phyloP scores from a whole-genome alignment of 2,888 invertebrate species.

The Oligia latruncula region DNA sequence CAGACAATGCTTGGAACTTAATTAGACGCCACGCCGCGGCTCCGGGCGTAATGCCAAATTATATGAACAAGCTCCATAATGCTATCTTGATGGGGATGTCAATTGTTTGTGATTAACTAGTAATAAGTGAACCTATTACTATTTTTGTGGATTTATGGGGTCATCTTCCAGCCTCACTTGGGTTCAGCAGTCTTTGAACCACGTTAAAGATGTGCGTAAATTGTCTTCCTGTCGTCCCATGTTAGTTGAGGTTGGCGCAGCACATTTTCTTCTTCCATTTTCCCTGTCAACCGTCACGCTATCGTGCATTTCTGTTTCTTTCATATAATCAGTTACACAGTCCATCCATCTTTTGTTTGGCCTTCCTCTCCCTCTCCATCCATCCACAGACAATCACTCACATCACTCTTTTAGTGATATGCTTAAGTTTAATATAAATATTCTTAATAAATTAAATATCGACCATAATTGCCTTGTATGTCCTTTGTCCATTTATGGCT shows the following conservation, averaged over 20 bases:
- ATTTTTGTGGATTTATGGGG: neutral
- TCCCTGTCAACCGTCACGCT: neutral
- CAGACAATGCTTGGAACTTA: slow-evolving; percentile 22
- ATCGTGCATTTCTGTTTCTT: neutral
- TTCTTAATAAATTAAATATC: neutral
- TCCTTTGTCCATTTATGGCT: neutral
- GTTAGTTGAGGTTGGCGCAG: neutral
- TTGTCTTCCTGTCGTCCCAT: rapidly evolving
- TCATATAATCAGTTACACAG: neutral
- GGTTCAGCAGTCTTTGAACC: neutral
- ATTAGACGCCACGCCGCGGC: neutral
- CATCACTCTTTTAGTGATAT: neutral
- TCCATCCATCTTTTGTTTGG: neutral
- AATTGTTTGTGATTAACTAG: neutral
- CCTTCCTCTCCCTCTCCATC: neutral
- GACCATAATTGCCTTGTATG: neutral
- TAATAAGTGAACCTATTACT: neutral
- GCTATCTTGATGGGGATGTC: slow-evolving; percentile 4
- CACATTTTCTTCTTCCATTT: neutral
- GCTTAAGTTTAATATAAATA: neutral
- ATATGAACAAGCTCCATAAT: slow-evolving; percentile 20
- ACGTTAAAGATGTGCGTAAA: neutral
- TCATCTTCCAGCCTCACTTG: neutral
- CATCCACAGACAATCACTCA: neutral
- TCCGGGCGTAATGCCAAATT: slow-evolving; percentile 34